Evolutionary conservation across 2,888 invertebrate genomes (phyloP), one percentile per base, ranked within the genome.

Genomic region (Nomada fabriciana): DNA sequence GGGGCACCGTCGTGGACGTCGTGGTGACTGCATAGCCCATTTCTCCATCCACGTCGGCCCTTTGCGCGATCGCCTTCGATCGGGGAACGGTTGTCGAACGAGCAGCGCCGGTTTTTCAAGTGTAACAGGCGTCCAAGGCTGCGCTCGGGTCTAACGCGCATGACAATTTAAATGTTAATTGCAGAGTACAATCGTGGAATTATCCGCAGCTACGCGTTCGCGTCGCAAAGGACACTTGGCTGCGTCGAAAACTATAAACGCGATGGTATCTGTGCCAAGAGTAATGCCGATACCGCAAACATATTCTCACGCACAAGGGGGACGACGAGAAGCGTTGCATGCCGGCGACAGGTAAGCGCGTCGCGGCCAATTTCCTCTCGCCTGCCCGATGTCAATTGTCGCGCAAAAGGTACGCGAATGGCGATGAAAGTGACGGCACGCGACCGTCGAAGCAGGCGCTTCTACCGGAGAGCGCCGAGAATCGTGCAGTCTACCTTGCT

Each of bases 371-470:
- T 83, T 85, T 83, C 81, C 83, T 79, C 71, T 82, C 82, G 55
- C 76, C 74, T n/a, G 50, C 50, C 55, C 53, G 83, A 82, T 84
- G 79, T 78, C 78, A 83, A 88, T 88, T 87, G 88, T 87, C 89
- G 79, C 63, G 79, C 71, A 77, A 70, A 20, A 80, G 88, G 88
- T 83, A 88, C 86, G 88, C 84, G 86, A 87, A 88, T 83, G 87
- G 88, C 87, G 88, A 88, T 88, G 88, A 88, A 87, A 83, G 88
- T 82, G 86, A 88, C 88, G 88, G 88, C 82, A 76, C 72, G 78
- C 78, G 84, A 69, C 69, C 72, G 36, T 53, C 74, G 47, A 15
- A 47, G 13, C 1, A 3, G 47, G 15, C 47, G 15, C 15, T 15
- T 47, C 47, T 2, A 13, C 3, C 47, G 3, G 47, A 47, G 11